A percentile compares a stretch with the other conserved stretches of the same genome.
Conservation (phyloP, 1,140 invertebrate species). For the Saxidomus purpurata region DNA sequence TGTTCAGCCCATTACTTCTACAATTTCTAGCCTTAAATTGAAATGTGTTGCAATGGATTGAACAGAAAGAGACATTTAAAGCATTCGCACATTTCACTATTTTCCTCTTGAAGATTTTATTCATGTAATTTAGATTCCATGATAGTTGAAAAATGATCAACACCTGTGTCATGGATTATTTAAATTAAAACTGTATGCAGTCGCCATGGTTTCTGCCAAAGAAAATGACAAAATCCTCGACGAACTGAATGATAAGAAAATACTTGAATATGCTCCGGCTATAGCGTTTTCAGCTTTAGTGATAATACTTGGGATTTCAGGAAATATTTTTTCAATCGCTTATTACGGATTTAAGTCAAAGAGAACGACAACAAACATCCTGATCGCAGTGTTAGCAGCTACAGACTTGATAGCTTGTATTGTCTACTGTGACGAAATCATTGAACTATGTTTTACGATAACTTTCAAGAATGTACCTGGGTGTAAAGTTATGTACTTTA, state of each 20-base stretch:
- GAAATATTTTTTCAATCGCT: not conserved
- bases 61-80: too few species aligned
- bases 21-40: too few species aligned
- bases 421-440: constrained; percentile 27
- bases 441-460: constrained; percentile 20
- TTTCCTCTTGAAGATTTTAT: too few species aligned
- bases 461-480: not conserved
- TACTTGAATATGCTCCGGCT: not conserved
- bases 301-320: not conserved
- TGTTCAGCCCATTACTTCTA: too few species aligned
- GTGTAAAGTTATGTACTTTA: constrained; percentile 8
- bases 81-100: too few species aligned
- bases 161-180: too few species aligned
- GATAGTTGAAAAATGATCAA: too few species aligned
- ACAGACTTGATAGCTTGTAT: constrained; percentile 5
- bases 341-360: not conserved
- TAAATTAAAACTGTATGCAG: too few species aligned
- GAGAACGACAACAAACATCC: not conserved
- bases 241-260: not conserved
- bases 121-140: too few species aligned
- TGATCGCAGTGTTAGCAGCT: not conserved
- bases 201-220: not conserved
- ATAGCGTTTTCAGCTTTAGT: not conserved
- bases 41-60: too few species aligned
- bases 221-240: not conserved